These are phyloP conservation scores for Coleophora flavipennella DNA, from an alignment of 2,888 invertebrate species.

Conservation along the genomic window DNA sequence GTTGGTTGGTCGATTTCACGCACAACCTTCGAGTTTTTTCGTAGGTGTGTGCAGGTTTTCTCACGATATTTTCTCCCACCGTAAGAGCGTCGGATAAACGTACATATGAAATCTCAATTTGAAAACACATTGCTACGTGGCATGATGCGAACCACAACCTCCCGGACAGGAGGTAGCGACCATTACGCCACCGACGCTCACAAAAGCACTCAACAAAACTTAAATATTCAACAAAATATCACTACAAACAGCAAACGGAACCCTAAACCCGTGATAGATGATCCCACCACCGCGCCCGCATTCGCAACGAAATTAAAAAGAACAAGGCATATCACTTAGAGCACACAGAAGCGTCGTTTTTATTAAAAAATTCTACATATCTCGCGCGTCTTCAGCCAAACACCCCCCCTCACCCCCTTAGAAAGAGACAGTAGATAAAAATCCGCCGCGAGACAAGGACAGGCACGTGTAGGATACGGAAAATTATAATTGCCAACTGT, in stretches of 20 bases:
- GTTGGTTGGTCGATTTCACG: too few species aligned
- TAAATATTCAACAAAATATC: not conserved
- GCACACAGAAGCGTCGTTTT: conserved; percentile 67
- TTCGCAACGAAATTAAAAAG: conserved; percentile 70
- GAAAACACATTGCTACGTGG: too few species aligned
- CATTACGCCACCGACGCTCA: too few species aligned
- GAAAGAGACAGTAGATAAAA: conserved; percentile 55
- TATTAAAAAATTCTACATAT: conserved; percentile 72
- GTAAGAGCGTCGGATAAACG: too few species aligned
- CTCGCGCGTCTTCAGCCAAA: conserved; percentile 62
- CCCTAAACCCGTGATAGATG: conserved; percentile 46
- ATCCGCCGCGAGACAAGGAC: conserved; percentile 56
- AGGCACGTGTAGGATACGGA: conserved; percentile 46
- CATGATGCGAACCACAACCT: too few species aligned
- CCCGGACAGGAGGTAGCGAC: too few species aligned
- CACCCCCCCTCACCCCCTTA: conserved; percentile 47
- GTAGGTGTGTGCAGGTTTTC: too few species aligned
- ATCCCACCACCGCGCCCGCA: conserved; percentile 48
- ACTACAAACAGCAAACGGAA: not conserved
- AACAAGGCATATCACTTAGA: conserved; percentile 72
- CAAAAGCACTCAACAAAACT: too few species aligned
- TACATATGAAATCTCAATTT: too few species aligned
- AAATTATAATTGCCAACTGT: conserved; percentile 72
- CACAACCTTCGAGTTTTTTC: too few species aligned
- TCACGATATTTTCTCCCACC: too few species aligned